A percentile compares a stretch with the other conserved stretches of the same genome.
These are phyloP conservation scores for Phyllostomus discolor DNA, from an alignment of 2,113 vertebrate genomes.

Conservation along the genomic window DNA sequence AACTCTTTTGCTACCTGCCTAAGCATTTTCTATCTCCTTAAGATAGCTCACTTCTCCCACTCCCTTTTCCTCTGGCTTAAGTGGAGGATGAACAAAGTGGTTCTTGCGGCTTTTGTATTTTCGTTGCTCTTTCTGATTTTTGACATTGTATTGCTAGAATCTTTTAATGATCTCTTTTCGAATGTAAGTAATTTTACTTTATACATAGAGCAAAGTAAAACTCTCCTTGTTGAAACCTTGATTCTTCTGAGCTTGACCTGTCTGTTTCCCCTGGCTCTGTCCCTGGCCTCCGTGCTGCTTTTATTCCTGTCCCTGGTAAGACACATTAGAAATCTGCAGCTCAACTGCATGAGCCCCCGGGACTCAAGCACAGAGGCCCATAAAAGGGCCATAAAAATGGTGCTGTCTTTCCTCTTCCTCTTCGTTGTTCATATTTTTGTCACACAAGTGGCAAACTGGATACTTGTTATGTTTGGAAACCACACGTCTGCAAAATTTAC, in stretches of 20 bases:
- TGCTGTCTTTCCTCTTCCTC: conserved; percentile 39
- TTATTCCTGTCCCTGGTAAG: conserved; percentile 32
- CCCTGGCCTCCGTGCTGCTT: neutral
- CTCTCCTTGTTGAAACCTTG: fast-evolving
- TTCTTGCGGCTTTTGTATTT: neutral
- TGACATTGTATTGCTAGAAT: neutral
- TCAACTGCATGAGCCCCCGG: neutral
- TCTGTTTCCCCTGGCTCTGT: neutral
- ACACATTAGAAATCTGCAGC: neutral
- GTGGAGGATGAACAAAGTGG: conserved; percentile 32
- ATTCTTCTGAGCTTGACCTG: neutral
- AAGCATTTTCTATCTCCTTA: conserved; percentile 52
- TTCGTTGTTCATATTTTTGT: neutral
- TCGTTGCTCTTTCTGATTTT: neutral
- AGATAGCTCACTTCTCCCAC: conserved; percentile 42
- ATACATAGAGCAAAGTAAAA: fast-evolving
- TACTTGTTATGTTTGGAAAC: fast-evolving
- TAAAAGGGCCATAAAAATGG: conserved; percentile 21
- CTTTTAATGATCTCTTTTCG: neutral
- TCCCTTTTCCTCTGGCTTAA: conserved; percentile 50
- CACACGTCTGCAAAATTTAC: neutral
- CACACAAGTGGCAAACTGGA: neutral
- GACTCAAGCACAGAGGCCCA: neutral
- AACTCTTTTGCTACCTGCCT: conserved; percentile 39
- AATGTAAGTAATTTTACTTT: neutral